Evolutionary conservation across 2,888 invertebrate species (phyloP), one percentile per base, ranked within the genome.

Genomic region (Nowickia ferox): DNA sequence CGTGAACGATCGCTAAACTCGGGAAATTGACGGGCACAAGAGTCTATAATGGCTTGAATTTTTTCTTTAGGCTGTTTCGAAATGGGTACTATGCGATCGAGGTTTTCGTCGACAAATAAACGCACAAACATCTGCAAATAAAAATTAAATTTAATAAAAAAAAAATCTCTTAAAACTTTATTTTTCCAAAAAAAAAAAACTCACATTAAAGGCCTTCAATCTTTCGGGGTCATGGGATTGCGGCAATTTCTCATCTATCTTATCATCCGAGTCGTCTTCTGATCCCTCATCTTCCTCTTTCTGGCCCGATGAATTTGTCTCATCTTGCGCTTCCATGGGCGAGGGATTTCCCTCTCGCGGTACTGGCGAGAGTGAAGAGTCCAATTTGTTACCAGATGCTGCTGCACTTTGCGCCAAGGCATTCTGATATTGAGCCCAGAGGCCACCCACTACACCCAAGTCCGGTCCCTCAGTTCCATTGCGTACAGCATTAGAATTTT

Each of bases 51-150:
- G 22, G 98, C 98, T 92, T 98, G 98, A 88, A 98, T 98, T 94
- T 98, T 98, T 93, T 98, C 98, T 92, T 98, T 98, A 10, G 98
- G 98, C 93, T 98, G 98, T 92, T 98, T 98, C 74, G 98, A 98
- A 91, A 98, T 98, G 81, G 98, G 98, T 81, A 98, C 98, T 94
- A 98, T 98, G 91, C 98, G 95, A 93, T 98, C 98, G 89, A 98
- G 94, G 92, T 98, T 98, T 93, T 98, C 98, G 92, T 98, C 98
- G 86, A 98, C 98, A 93, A 98, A 98, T 84, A 98, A 94, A 57
- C 98, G 96, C 86, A 98, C 98, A 93, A 98, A 98, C 98, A 98
- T 98, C 98, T 98, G 94, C 69, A 94, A 89, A 30, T 4, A 5
- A 86, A 61, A 48, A 71, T n/a, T 17, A 22, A 19, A 57, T 44